Conservation (phyloP, 2,113 vertebrate genomes). For the Cyprinodon variegatus region DNA sequence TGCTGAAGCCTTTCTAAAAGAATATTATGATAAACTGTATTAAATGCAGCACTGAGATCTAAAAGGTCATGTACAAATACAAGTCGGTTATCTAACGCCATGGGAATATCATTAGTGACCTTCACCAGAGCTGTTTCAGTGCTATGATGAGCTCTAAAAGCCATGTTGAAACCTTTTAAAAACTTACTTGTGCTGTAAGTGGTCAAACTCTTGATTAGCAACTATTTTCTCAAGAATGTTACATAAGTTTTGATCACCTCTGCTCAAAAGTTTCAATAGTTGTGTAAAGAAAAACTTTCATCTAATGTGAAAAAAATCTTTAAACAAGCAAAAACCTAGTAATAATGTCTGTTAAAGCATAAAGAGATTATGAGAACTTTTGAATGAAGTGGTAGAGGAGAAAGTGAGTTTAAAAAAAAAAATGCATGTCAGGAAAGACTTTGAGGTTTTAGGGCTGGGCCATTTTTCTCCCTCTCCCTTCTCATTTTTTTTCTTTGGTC, state of each 20-base stretch:
- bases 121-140: too few species aligned
- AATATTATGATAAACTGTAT: too few species aligned
- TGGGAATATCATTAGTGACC: too few species aligned
- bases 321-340: conserved; percentile 9
- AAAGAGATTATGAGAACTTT: neutral
- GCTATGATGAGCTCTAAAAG: too few species aligned
- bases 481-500: conserved; percentile 1
- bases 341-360: conserved; percentile 14
- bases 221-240: too few species aligned
- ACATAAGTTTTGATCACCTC: neutral
- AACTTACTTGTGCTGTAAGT: too few species aligned
- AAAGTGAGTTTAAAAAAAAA: conserved; percentile 56
- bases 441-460: conserved; percentile 46
- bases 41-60: too few species aligned
- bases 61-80: too few species aligned
- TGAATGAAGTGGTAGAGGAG: conserved; percentile 34
- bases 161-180: too few species aligned
- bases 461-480: conserved; percentile 34
- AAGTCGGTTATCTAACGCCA: too few species aligned
- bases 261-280: neutral
- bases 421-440: conserved; percentile 52
- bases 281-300: neutral
- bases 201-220: too few species aligned
- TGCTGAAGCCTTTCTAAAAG: too few species aligned
- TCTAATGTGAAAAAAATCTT: conserved; percentile 1